phyloP scores from a whole-genome alignment of 2,888 invertebrate species.

The Crematogaster levior region DNA sequence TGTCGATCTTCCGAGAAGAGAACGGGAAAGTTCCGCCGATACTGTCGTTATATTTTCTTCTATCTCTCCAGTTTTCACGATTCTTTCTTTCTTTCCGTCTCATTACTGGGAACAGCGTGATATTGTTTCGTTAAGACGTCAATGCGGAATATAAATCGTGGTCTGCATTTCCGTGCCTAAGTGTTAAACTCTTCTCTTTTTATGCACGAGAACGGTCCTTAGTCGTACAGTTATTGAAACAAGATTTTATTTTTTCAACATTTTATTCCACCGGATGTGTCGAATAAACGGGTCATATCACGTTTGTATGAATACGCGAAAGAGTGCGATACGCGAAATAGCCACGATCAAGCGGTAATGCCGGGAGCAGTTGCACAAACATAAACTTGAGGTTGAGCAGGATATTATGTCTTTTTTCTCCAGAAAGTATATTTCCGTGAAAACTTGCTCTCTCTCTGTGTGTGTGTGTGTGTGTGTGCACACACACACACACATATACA shows the following conservation, averaged over 20 bases:
- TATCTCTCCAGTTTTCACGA: slow-evolving; percentile 16
- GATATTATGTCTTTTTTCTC: slow-evolving; percentile 30
- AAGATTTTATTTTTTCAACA: slow-evolving; percentile 23
- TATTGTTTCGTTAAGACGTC: slow-evolving; percentile 58
- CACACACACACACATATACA: too few species aligned
- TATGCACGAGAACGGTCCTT: not conserved
- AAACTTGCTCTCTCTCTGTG: too few species aligned
- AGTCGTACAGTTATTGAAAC: slow-evolving; percentile 12
- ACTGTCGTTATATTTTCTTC: slow-evolving; percentile 43
- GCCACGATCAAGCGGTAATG: not conserved
- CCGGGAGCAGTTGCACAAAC: slow-evolving; percentile 15
- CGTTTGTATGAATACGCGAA: slow-evolving; percentile 4
- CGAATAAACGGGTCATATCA: slow-evolving; percentile 36
- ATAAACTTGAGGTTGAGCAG: slow-evolving; percentile 38
- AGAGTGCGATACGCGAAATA: not conserved
- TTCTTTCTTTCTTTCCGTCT: slow-evolving; percentile 34
- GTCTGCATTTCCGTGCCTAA: slow-evolving; percentile 7
- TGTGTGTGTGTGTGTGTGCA: too few species aligned
- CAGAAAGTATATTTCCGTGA: slow-evolving; percentile 29
- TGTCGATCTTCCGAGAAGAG: slow-evolving; percentile 55
- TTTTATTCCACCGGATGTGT: slow-evolving; percentile 14
- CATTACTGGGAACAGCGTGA: slow-evolving; percentile 29
- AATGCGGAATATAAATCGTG: slow-evolving; percentile 53
- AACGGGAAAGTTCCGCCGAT: slow-evolving; percentile 58
- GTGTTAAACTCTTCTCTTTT: slow-evolving; percentile 6